Percentiles rank a stretch among this genome's conserved stretches.
phyloP scores from a whole-genome alignment of 2,797 vertebrate species.

The Hemitrygon akajei region DNA sequence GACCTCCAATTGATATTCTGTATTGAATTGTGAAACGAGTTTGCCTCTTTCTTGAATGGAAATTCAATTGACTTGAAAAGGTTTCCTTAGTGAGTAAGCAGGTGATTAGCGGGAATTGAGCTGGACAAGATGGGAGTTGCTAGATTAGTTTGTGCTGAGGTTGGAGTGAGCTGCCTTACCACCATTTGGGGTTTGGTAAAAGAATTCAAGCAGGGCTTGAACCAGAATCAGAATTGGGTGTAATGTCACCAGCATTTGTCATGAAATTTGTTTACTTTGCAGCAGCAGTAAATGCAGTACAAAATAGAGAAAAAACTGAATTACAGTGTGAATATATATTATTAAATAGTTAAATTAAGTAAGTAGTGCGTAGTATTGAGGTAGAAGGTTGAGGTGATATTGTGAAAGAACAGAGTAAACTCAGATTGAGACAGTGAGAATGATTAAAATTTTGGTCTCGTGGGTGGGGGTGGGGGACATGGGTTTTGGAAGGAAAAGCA shows the following conservation, averaged over 20 bases:
- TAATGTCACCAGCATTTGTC: too few relatives aligned
- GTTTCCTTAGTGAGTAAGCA: not conserved
- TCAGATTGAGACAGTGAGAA: too few relatives aligned
- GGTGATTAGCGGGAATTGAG: not conserved
- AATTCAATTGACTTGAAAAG: not conserved
- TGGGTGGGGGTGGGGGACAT: not conserved
- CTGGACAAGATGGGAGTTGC: not conserved
- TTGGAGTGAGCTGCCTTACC: not conserved
- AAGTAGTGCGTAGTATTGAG: too few relatives aligned
- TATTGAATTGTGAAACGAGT: not conserved
- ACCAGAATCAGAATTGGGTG: too few relatives aligned
- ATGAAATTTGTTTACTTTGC: too few relatives aligned
- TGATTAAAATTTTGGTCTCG: too few relatives aligned
- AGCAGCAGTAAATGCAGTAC: too few relatives aligned
- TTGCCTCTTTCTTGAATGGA: too few relatives aligned
- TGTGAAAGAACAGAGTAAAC: not conserved
- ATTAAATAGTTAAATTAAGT: too few relatives aligned
- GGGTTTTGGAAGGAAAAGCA: not conserved
- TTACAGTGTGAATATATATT: too few relatives aligned
- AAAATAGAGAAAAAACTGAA: too few relatives aligned
- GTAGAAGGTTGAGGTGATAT: not conserved
- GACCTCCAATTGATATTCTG: not conserved
- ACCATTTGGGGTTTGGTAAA: not conserved
- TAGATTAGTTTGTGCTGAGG: not conserved
- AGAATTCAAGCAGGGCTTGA: not conserved